Evolutionary conservation across 1,140 invertebrate genomes (phyloP).

Genomic region (Dufourea novaeangliae): DNA sequence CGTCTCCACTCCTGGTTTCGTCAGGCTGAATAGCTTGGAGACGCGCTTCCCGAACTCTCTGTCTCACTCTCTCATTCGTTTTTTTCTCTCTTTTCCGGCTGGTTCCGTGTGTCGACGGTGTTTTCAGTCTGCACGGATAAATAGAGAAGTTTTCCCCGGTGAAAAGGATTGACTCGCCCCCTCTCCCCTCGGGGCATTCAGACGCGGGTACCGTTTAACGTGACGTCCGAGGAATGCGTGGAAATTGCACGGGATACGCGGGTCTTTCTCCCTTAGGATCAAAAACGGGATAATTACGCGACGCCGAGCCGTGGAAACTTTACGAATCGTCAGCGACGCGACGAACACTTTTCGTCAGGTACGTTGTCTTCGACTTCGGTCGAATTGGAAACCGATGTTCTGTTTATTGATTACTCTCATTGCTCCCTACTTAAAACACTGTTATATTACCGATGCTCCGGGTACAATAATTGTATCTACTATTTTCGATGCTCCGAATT

Average conservation of each 20-base stretch:
- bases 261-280: conserved; percentile 17
- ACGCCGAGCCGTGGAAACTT: too few relatives aligned
- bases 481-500: too few relatives aligned
- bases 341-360: too few relatives aligned
- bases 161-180: conserved; percentile 29
- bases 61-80: neutral
- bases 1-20: conserved; percentile 34
- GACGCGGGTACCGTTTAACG: conserved; percentile 43
- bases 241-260: conserved; percentile 30
- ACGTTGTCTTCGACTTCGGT: too few relatives aligned
- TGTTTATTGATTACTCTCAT: too few relatives aligned
- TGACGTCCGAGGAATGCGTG: conserved; percentile 40
- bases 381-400: too few relatives aligned
- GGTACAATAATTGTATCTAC: too few relatives aligned
- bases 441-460: too few relatives aligned
- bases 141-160: conserved; percentile 50
- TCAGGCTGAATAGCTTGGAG: conserved; percentile 38
- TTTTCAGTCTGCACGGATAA: conserved; percentile 41
- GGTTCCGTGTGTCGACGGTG: neutral
- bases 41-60: neutral
- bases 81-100: neutral
- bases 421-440: too few relatives aligned
- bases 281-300: conserved; percentile 44
- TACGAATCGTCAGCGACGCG: too few relatives aligned
- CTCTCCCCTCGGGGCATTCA: conserved; percentile 28